These are phyloP conservation scores for human (Homo sapiens) DNA, from an alignment of 2,113 vertebrate genomes.

Conservation along the genomic window DNA sequence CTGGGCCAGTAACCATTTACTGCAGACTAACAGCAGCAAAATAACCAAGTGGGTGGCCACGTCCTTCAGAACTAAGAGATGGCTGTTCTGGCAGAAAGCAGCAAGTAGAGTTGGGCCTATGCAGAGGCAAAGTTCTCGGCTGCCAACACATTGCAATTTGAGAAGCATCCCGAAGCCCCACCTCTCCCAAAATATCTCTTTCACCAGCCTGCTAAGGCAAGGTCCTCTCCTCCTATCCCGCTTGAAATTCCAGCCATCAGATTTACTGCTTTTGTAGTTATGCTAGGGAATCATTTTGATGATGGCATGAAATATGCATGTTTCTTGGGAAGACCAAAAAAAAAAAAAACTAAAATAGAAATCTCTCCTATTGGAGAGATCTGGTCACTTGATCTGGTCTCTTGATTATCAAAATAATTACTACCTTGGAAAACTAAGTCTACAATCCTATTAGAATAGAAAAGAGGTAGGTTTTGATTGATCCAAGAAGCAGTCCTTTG, in stretches of 20 bases:
- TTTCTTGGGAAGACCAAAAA: slow-evolving; percentile 10
- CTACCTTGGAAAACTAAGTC: not conserved
- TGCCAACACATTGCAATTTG: slow-evolving; percentile 24
- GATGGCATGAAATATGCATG: not conserved
- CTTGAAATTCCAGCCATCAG: slow-evolving; percentile 41
- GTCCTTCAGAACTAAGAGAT: not conserved
- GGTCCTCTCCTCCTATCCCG: not conserved
- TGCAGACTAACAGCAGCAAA: not conserved
- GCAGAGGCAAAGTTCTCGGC: not conserved
- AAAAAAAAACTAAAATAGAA: slow-evolving; percentile 8
- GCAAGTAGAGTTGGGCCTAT: not conserved
- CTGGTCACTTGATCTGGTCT: not conserved
- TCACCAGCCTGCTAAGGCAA: not conserved
- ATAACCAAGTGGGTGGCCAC: not conserved
- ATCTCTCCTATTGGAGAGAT: not conserved
- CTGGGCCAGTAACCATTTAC: slow-evolving; percentile 2
- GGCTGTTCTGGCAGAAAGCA: not conserved
- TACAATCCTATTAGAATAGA: not conserved
- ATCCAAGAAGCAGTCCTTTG: not conserved
- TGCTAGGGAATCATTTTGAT: not conserved
- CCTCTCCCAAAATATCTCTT: slow-evolving; percentile 58
- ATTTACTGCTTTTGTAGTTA: not conserved
- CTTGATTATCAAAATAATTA: slow-evolving; percentile 4
- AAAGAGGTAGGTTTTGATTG: not conserved
- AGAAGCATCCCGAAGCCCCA: slow-evolving; percentile 32